These are phyloP conservation scores for Adrianichthys oophorus DNA, from an alignment of 2,797 vertebrate genomes.

Conservation along the genomic window DNA sequence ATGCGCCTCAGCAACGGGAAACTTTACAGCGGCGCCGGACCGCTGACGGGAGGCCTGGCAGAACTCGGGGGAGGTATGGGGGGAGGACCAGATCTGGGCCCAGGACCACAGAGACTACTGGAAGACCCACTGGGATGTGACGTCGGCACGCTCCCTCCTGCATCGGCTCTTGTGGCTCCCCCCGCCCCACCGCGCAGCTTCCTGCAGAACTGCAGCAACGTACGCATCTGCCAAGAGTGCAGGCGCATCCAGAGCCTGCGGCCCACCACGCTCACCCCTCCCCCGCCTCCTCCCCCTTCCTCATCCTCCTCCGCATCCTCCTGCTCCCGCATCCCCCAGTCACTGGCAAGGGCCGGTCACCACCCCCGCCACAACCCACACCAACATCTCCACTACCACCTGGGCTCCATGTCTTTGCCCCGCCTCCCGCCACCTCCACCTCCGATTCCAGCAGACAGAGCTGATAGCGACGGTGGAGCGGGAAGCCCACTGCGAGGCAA, in stretches of 20 bases:
- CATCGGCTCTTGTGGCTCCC: constrained; percentile 45
- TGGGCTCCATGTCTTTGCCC: constrained; percentile 70
- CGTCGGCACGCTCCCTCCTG: constrained; percentile 20
- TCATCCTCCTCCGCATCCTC: constrained; percentile 57
- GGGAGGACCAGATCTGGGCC: constrained; percentile 65
- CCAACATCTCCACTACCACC: constrained; percentile 59
- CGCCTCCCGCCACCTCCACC: constrained; percentile 72
- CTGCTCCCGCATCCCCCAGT: constrained; percentile 49
- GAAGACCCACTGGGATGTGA: constrained; percentile 70
- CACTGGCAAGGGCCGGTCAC: not conserved
- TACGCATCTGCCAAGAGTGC: constrained; percentile 92
- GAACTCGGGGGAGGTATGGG: constrained; percentile 27
- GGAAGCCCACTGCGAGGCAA: constrained; percentile 62
- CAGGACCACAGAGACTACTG: constrained; percentile 77
- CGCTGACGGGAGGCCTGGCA: constrained; percentile 46
- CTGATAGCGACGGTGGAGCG: constrained; percentile 70
- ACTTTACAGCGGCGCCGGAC: constrained; percentile 81
- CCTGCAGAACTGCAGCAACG: constrained; percentile 84
- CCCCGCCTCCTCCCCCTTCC: constrained; percentile 47
- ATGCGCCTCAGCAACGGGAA: constrained; percentile 90
- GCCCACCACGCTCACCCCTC: constrained; percentile 51
- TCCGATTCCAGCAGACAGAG: constrained; percentile 68
- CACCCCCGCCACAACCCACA: constrained; percentile 45
- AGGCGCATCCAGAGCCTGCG: constrained; percentile 85
- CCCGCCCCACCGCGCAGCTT: constrained; percentile 59